These are phyloP conservation scores for Pitta sordida DNA, from an alignment of 2,113 vertebrate genomes.

Conservation along the genomic window DNA sequence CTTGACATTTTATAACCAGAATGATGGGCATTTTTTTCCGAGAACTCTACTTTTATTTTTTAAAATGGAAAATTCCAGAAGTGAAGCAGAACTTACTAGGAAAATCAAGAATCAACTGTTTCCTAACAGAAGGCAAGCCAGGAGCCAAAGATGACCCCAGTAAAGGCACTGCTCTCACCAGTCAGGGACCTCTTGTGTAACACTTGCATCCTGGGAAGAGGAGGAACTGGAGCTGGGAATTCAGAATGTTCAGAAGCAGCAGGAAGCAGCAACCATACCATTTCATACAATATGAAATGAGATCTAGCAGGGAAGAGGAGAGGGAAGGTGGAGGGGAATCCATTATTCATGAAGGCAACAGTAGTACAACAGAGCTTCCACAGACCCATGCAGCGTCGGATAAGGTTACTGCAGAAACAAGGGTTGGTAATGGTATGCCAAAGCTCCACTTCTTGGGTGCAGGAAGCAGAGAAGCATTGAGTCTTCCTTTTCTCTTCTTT, in stretches of 20 bases:
- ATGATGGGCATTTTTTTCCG: background rate
- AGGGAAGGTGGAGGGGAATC: background rate
- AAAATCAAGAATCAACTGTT: background rate
- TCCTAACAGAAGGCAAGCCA: background rate
- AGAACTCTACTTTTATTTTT: background rate
- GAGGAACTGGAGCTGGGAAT: background rate
- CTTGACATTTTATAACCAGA: background rate
- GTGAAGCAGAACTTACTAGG: background rate
- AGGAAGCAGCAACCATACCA: background rate
- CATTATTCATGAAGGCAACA: constrained; percentile 53
- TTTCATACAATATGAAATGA: background rate
- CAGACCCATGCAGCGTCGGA: background rate
- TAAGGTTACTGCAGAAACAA: constrained; percentile 37
- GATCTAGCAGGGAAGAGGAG: constrained; percentile 12
- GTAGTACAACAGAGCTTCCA: background rate
- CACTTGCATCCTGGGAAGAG: background rate
- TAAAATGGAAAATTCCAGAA: background rate
- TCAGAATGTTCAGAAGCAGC: background rate
- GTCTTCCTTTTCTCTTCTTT: background rate
- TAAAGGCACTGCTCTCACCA: background rate
- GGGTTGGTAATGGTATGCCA: background rate
- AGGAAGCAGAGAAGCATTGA: background rate
- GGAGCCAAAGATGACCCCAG: background rate
- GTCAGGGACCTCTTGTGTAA: background rate
- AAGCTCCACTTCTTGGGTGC: background rate